phyloP scores from a whole-genome alignment of 2,113 vertebrate genomes.

The Lepisosteus oculatus region DNA sequence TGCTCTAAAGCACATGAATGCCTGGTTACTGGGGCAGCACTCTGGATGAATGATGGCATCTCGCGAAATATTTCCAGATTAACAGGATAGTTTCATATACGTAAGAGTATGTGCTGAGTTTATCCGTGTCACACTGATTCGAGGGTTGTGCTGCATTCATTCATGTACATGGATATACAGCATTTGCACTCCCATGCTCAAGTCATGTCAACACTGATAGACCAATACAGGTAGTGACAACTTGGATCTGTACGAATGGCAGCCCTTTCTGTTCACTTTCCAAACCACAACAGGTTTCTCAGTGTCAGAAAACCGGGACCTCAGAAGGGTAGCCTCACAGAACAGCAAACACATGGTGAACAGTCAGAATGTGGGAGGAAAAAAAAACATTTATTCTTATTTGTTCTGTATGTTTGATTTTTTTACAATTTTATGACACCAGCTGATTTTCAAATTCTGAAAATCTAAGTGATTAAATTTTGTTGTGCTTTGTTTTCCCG shows the following conservation, averaged over 20 bases:
- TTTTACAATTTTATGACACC: background rate
- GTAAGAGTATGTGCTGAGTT: no score
- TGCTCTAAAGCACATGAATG: no score
- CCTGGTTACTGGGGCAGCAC: no score
- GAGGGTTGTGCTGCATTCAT: no score
- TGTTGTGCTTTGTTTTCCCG: background rate
- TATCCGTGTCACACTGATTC: no score
- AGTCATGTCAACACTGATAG: background rate
- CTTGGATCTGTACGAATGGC: conserved; percentile 2
- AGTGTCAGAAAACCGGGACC: background rate
- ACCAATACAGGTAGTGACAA: conserved; percentile 2
- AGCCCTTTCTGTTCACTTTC: conserved; percentile 4
- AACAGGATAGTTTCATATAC: no score
- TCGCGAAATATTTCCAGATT: no score
- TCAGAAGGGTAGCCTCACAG: background rate
- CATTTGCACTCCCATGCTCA: no score
- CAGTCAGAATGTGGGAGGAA: background rate
- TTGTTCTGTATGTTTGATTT: background rate
- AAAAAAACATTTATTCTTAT: background rate
- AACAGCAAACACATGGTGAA: background rate
- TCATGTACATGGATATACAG: no score
- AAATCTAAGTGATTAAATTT: background rate
- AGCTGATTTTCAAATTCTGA: conserved; percentile 3
- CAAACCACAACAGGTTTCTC: background rate
- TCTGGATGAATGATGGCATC: no score